Base-by-base conservation (phyloP, 2,797 vertebrate genomes). In the Enteromius radiatus region DNA sequence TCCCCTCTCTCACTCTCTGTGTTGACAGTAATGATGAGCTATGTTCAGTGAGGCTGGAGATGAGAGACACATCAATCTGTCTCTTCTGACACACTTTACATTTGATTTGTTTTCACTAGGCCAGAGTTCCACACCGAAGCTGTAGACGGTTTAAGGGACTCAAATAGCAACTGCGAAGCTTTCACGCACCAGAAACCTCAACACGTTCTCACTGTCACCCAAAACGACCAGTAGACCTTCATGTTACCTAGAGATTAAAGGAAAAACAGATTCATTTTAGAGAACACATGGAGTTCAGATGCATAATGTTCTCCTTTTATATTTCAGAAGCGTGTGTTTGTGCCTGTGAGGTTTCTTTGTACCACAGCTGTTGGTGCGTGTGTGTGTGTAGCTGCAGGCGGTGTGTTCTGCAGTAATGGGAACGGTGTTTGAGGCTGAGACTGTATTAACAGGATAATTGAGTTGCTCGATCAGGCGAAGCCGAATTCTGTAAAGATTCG, bases 381-480 rank as follows among this genome's bases (percentile, higher is more conserved):
- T 43, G 81, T 82, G 81, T 82, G 86, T 85, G 82, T 82, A 82
- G 81, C 88, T 84, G 43, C 64, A 86, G 86, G 88, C 88, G 67
- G 86, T 84, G 86, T 87, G 88, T 87, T 86, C 85, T 82, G 81
- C 31, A 65, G 81, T 89, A 89, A 89, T 89, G 88, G 86, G 82
- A 86, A 87, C 75, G 88, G 90, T 92, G 89, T 92, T 91, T 83
- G 91, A 89, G 82, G 84, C 86, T 84, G 81, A 81, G 89, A 90
- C 89, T 86, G 91, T 92, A 93, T 93, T 92, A 93, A 90, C 87
- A 52, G 90, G 84, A 93, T 94, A 94, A 94, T 94, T 93, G 94
- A 93, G 93, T 94, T 94, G 93, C 88, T 94, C 94, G 91, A 79
- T 91, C 91, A 90, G 92, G 89, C 91, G 87, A 90, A 90, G 91